Percentiles rank a stretch among this genome's conserved stretches.
These are phyloP conservation scores for Bombus haemorrhoidalis DNA, from an alignment of 1,140 invertebrate species.

Conservation along the genomic window DNA sequence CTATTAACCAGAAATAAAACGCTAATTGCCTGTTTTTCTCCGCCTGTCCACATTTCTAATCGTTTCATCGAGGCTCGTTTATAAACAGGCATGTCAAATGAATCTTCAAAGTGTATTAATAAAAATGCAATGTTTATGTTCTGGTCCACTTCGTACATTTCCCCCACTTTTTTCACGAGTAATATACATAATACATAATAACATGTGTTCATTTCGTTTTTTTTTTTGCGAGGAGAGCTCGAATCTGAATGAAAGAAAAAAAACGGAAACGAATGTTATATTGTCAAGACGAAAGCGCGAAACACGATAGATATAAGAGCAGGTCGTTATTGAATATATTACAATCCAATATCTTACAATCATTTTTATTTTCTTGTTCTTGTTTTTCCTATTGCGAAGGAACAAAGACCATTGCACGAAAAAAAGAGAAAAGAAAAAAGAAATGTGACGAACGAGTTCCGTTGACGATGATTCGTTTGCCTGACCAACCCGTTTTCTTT, in stretches of 20 bases:
- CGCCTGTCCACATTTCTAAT: constrained; percentile 26
- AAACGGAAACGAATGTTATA: neutral
- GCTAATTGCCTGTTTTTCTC: constrained; percentile 36
- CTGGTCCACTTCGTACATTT: constrained; percentile 70
- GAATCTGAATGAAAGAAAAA: neutral
- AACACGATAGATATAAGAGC: neutral
- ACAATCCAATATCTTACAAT: neutral
- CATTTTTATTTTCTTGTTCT: constrained; percentile 13
- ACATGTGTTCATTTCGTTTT: neutral
- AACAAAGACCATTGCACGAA: neutral
- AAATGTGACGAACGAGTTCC: constrained; percentile 11
- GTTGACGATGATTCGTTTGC: constrained; percentile 32
- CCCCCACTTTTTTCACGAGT: constrained; percentile 41
- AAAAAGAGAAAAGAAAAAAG: constrained; percentile 31
- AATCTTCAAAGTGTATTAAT: constrained; percentile 70
- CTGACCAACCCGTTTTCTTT: constrained; percentile 2
- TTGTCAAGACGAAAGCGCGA: neutral
- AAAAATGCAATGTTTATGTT: constrained; percentile 75
- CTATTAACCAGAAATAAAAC: constrained; percentile 16
- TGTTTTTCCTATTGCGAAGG: neutral
- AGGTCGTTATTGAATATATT: neutral
- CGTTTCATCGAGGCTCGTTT: constrained; percentile 29
- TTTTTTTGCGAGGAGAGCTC: neutral
- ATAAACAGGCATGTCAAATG: constrained; percentile 64
- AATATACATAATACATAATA: neutral